Percentiles rank a stretch among this genome's conserved stretches.
Conservation (phyloP, 1,140 invertebrate genomes). For the Tenebrio molitor region DNA sequence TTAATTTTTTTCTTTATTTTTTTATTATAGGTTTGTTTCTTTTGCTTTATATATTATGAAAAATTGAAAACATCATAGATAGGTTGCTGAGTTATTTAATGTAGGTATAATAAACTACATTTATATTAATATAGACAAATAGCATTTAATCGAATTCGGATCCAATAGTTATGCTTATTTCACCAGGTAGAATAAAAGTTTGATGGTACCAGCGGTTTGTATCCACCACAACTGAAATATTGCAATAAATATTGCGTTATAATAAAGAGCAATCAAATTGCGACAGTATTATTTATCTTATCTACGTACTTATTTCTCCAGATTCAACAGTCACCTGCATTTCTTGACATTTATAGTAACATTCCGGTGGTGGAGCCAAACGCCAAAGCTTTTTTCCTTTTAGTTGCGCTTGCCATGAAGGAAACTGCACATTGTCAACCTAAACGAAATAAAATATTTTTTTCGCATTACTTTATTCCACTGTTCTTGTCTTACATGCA, state of each 20-base stretch:
- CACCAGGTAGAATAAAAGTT: constrained; percentile 86
- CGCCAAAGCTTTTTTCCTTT: constrained; percentile 88
- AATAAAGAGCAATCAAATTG: background rate
- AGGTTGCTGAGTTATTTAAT: no score
- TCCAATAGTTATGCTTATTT: constrained; percentile 95
- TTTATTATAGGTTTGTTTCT: no score
- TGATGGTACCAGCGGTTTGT: constrained; percentile 97
- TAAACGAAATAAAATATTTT: constrained; percentile 62
- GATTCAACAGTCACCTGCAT: constrained; percentile 82
- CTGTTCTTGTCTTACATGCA: constrained; percentile 81
- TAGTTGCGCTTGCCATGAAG: constrained; percentile 96
- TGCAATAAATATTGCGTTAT: constrained; percentile 21
- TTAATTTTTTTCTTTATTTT: no score
- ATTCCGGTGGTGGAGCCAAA: constrained; percentile 90
- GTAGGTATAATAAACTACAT: no score
- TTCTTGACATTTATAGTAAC: constrained; percentile 79
- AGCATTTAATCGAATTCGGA: constrained; percentile 96
- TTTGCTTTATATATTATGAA: no score
- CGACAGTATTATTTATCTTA: background rate
- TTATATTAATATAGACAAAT: background rate
- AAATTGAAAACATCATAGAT: no score
- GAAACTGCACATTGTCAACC: constrained; percentile 91
- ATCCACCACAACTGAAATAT: constrained; percentile 87
- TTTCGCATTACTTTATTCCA: no score
- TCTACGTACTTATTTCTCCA: constrained; percentile 89